Evolutionary conservation across 2,888 invertebrate species (phyloP), one percentile per base, ranked within the genome.

Genomic region (Argynnis bischoffii): DNA sequence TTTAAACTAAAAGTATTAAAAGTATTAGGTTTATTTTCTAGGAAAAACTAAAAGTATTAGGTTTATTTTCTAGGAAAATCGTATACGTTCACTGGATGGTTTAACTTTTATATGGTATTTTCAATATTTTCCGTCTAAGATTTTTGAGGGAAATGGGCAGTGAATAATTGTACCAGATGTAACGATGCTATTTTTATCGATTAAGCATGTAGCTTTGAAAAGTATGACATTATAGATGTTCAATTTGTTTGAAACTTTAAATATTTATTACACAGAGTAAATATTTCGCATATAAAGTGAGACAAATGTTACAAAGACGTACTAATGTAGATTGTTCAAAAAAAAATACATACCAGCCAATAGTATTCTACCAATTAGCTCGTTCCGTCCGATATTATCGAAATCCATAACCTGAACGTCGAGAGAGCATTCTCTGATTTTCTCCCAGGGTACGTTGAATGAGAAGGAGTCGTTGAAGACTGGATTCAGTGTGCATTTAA

Each of bases 371-470:
- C 98, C 98, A 81, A 98, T 98, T 77, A 98, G 94, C 89, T 98
- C 98, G 84, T 98, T 98, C 75, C 98, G 93, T 60, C 98, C 98
- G 77, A 99, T 97, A 87, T 98, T 98, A 89, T 99, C 99, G 87
- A 98, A 98, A 92, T 99, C 99, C 98, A 99, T 99, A 69, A 98
- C 98, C 94, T 92, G 92, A 21, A 99, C 97, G 82, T 98, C 97
- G 74, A 99, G 94, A 59, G 97, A 98, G 82, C 98, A 98, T 86
- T 99, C 98, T 68, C 98, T 93, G 76, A 99, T 98, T 90, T 98
- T 98, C 92, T 99, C 98, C 98, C 98, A 98, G 16, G 98, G 98
- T 64, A 99, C 98, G 90, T 97, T 97, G 94, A 98, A 99, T 63
- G 97, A 96, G 93, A 99, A 99, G 14, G 97, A 96, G 91, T 98